Base-by-base conservation (phyloP, 23 tunicate genomes). In the Diplosoma virens region DNA sequence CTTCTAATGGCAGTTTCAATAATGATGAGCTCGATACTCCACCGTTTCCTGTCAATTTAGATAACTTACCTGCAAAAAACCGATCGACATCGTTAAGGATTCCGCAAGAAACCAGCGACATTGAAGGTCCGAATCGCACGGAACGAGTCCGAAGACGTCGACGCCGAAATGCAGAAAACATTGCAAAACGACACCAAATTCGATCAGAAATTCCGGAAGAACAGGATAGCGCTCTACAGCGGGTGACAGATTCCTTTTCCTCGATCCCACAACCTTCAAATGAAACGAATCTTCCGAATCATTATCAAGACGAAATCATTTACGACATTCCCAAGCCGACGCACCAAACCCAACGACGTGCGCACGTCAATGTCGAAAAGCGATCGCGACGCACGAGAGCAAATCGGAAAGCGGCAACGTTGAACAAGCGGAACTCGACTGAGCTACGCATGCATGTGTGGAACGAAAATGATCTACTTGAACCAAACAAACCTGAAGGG, bases 261-360 rank as follows among this genome's bases (percentile, higher is more conserved):
- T 25, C 26, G 32, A 18, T 53, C 14, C 30, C 28, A 18, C 36
- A 14, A 0, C 45, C 59, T 1, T 18, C 60, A 2, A 2, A 17
- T 2, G 34, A 52, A 1, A 25, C 47, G 9, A 46, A 6, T 4
- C 28, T 17, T 14, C 34, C 25, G 48, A 46, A 64, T 5, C n/a
- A n/a, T n/a, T n/a, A n/a, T n/a, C n/a, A n/a, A n/a, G 75, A 82
- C 3, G 76, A 74, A 65, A 75, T 82, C 23, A 84, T 84, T 45
- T 84, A 84, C 53, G 89, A 84, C 36, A 82, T 84, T 4, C 89
- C 89, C n/a, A 84, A 76, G 31, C 89, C 89, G 4, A 30, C 79
- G 5, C 23, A n/a, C 45, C 6, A 33, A 25, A 58, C 25, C 4
- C 68, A 24, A 6, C 50, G 87, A 1, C 87, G 87, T 18, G 64